Evolutionary conservation across 2,888 invertebrate species (phyloP).

Genomic region (Himalopsyche kuldschensis): DNA sequence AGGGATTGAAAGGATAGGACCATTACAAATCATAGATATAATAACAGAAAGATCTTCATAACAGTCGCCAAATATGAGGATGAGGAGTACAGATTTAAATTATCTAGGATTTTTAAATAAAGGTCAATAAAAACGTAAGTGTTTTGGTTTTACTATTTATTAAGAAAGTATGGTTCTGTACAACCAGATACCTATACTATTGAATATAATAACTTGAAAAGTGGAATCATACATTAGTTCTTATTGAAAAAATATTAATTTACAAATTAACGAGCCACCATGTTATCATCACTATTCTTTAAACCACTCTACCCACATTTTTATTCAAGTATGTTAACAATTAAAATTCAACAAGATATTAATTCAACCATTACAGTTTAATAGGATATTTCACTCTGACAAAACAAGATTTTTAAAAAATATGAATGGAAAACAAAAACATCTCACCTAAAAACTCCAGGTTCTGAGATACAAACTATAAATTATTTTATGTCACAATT

Average conservation of each 20-base stretch:
- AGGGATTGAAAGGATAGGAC: no score
- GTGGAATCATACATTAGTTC: constrained; percentile 36
- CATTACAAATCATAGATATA: no score
- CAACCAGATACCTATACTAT: constrained; percentile 38
- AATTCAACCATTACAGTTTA: constrained; percentile 29
- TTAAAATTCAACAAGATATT: constrained; percentile 38
- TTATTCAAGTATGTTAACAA: constrained; percentile 33
- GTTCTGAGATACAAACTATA: not conserved
- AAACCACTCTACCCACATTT: constrained; percentile 20
- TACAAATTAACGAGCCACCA: constrained; percentile 35
- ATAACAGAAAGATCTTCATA: no score
- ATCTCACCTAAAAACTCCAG: constrained; percentile 1
- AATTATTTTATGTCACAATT: not conserved
- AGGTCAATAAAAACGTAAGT: not conserved
- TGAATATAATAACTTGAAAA: constrained; percentile 34
- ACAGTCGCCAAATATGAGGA: no score
- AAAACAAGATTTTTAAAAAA: constrained; percentile 7
- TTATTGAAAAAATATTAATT: constrained; percentile 38
- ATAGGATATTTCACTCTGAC: constrained; percentile 12
- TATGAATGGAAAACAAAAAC: not conserved
- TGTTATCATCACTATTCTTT: constrained; percentile 24
- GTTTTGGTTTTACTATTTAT: constrained; percentile 31
- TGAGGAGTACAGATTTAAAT: no score
- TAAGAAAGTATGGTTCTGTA: constrained; percentile 40
- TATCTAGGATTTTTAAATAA: not conserved